A percentile compares a stretch with the other conserved stretches of the same genome.
phyloP scores from a whole-genome alignment of 2,888 invertebrate genomes.

The Meteorus cinctellus region DNA sequence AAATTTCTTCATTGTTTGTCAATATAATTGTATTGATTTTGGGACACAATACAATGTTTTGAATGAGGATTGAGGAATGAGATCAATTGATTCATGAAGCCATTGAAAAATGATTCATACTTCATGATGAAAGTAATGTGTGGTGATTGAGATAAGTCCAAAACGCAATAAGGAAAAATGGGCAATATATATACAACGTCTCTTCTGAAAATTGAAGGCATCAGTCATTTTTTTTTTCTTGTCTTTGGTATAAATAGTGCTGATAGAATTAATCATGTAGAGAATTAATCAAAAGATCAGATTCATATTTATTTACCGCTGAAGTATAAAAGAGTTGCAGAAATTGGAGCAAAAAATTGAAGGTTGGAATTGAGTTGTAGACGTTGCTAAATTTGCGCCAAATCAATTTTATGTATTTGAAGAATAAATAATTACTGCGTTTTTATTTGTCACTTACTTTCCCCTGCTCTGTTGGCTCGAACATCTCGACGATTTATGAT shows the following conservation, averaged over 20 bases:
- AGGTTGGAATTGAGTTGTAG: not conserved
- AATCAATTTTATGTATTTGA: not conserved
- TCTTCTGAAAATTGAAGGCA: not conserved
- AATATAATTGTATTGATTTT: not conserved
- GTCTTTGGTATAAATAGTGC: not conserved
- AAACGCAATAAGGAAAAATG: slow-evolving; percentile 15
- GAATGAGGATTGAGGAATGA: not conserved
- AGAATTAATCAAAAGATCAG: not conserved
- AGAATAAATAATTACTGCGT: not conserved
- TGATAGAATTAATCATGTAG: not conserved
- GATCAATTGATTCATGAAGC: not conserved
- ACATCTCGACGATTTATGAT: slow-evolving; percentile 58
- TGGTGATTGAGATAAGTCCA: not conserved
- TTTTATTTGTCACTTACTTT: slow-evolving; percentile 59
- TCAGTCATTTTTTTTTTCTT: too few species aligned
- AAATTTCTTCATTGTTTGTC: not conserved
- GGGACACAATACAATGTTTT: not conserved
- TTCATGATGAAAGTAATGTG: not conserved
- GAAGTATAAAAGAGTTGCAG: not conserved
- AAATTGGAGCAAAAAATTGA: not conserved
- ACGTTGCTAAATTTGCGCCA: not conserved
- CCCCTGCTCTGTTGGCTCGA: slow-evolving; percentile 68
- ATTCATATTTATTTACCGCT: not conserved
- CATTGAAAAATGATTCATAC: not conserved
- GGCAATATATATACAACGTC: not conserved